Conservation (phyloP, 53 echinoderm and acorn worm genomes). For the Echinometra lucunter region DNA sequence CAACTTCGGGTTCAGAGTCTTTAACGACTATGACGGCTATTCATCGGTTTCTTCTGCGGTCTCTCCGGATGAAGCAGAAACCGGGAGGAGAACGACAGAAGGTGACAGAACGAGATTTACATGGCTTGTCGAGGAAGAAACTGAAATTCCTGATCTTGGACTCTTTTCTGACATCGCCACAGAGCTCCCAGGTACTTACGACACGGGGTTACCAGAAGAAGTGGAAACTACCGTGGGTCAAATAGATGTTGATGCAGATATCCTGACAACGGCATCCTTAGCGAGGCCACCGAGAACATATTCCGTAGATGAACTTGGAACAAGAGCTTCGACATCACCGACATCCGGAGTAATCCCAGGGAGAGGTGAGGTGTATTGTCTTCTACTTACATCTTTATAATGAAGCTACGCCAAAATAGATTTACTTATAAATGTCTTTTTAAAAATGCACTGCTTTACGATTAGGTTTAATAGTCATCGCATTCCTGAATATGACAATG, state of each 20-base stretch:
- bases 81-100: slow-evolving; percentile 11
- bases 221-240: neutral
- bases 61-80: neutral
- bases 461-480: too few relatives aligned
- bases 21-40: slow-evolving; percentile 2
- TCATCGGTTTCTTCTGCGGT: neutral
- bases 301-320: neutral
- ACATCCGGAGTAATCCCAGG: neutral
- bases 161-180: neutral
- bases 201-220: slow-evolving; percentile 6
- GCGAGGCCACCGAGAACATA: neutral
- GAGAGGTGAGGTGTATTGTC: neutral
- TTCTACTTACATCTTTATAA: neutral
- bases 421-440: too few relatives aligned
- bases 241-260: neutral
- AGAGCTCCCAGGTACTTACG: neutral
- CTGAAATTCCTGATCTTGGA: neutral
- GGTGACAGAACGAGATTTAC: slow-evolving; percentile 44
- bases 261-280: neutral
- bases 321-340: neutral
- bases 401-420: too few relatives aligned
- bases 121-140: slow-evolving; percentile 12
- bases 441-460: too few relatives aligned
- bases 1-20: slow-evolving; percentile 21
- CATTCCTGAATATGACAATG: too few relatives aligned